These are phyloP conservation scores for Apodemia mormo DNA, from an alignment of 2,888 invertebrate genomes.

Conservation along the genomic window DNA sequence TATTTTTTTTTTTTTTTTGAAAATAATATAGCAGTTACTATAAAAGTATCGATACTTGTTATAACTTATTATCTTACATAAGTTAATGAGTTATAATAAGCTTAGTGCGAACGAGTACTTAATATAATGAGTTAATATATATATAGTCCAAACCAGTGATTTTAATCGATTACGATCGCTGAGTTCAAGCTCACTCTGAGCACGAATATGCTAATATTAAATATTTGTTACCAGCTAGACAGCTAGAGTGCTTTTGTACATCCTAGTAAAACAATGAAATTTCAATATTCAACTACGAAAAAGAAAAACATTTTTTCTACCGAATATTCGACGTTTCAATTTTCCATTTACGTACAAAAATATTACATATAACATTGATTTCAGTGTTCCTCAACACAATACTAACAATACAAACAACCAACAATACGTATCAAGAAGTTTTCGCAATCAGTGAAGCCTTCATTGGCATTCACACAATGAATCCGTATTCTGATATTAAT, in stretches of 20 bases:
- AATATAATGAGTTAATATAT: no score
- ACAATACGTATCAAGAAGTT: slow-evolving; percentile 18
- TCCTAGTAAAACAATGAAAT: not conserved
- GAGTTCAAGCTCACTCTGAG: no score
- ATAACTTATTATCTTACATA: no score
- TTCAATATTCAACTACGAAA: not conserved
- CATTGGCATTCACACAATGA: slow-evolving; percentile 30
- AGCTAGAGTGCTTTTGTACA: not conserved
- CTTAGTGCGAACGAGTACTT: no score
- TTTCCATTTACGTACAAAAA: slow-evolving; percentile 3
- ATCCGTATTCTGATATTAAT: slow-evolving; percentile 46
- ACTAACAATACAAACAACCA: slow-evolving; percentile 2
- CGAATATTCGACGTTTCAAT: not conserved
- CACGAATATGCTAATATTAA: no score
- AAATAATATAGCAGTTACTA: no score
- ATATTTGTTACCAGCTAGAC: not conserved
- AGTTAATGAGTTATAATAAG: no score
- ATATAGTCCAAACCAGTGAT: no score
- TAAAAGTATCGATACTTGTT: no score
- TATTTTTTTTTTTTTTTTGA: no score
- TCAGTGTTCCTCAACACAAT: slow-evolving; percentile 2
- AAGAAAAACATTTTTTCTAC: not conserved
- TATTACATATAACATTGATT: slow-evolving; percentile 12
- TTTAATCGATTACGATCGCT: no score
- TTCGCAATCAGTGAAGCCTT: slow-evolving; percentile 10